Evolutionary conservation across 1,140 invertebrate species (phyloP).

Genomic region (Drosophila parabipectinata): DNA sequence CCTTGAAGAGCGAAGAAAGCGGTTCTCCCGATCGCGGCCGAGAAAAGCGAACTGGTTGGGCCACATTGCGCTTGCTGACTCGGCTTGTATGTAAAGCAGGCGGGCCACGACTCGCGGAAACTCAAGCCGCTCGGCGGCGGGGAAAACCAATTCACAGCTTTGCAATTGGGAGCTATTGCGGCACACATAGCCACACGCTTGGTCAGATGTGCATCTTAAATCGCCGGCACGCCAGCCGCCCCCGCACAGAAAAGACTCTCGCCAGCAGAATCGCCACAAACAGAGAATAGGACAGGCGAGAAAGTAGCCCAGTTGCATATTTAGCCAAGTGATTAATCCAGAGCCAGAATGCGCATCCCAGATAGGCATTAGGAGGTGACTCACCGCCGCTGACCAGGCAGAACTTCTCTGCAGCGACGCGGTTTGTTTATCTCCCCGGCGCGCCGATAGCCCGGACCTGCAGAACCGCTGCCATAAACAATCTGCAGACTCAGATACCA

Average conservation of each 20-base stretch:
- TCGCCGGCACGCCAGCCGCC: constrained; percentile 30
- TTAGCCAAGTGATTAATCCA: constrained; percentile 44
- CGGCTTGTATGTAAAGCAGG: too few species aligned
- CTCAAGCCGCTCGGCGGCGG: background rate
- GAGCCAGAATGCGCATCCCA: constrained; percentile 30
- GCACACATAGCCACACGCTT: constrained; percentile 14
- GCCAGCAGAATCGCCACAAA: constrained; percentile 35
- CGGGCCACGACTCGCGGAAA: too few species aligned
- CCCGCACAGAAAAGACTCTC: constrained; percentile 21
- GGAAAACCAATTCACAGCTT: constrained; percentile 22
- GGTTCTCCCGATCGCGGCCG: background rate
- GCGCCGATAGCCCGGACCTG: background rate
- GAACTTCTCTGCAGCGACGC: background rate
- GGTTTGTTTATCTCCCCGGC: constrained; percentile 12
- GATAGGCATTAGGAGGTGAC: constrained; percentile 35
- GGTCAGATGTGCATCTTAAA: constrained; percentile 15
- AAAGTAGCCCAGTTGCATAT: constrained; percentile 36
- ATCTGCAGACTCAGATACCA: constrained; percentile 29
- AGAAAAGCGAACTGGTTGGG: constrained; percentile 27
- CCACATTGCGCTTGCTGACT: background rate
- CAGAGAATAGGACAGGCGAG: constrained; percentile 1
- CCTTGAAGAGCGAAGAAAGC: background rate
- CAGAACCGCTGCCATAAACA: constrained; percentile 22
- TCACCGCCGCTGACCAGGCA: constrained; percentile 10
- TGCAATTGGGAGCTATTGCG: constrained; percentile 29